phyloP scores from a whole-genome alignment of 1,140 invertebrate genomes.

The Agraylea sexmaculata region DNA sequence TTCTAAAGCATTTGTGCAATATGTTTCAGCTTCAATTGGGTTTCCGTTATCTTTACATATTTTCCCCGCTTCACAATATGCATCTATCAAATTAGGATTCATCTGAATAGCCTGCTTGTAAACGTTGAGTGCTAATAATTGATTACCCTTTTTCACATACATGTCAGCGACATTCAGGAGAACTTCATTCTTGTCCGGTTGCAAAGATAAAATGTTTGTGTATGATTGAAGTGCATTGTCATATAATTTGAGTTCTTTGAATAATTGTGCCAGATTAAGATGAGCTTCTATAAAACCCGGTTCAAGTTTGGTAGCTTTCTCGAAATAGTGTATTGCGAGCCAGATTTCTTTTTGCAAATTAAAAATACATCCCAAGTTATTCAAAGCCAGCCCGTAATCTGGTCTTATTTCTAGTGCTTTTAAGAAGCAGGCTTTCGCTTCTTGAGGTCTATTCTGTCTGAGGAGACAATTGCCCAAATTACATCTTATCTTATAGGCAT shows the following conservation, averaged over 20 bases:
- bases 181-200: conserved; percentile 96
- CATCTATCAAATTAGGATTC: conserved; percentile 98
- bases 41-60: conserved; percentile 98
- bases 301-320: conserved; percentile 12
- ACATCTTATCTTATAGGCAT: conserved; percentile 10
- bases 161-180: conserved; percentile 98
- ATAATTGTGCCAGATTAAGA: conserved; percentile 13
- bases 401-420: conserved; percentile 1
- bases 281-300: conserved; percentile 9
- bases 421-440: conserved; percentile 15
- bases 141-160: conserved; percentile 97
- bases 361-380: conserved; percentile 13
- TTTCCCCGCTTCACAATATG: conserved; percentile 98
- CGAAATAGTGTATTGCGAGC: conserved; percentile 18
- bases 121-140: conserved; percentile 96
- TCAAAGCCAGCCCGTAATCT: conserved; percentile 12
- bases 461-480: conserved; percentile 13
- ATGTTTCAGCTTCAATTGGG: conserved; percentile 89
- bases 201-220: conserved; percentile 88
- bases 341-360: conserved; percentile 8
- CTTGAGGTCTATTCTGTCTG: conserved; percentile 9
- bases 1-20: conserved; percentile 94
- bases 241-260: conserved; percentile 23
- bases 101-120: conserved; percentile 95
- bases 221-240: conserved; percentile 95